phyloP scores from a whole-genome alignment of 2,888 invertebrate species.

The Apamea anceps region DNA sequence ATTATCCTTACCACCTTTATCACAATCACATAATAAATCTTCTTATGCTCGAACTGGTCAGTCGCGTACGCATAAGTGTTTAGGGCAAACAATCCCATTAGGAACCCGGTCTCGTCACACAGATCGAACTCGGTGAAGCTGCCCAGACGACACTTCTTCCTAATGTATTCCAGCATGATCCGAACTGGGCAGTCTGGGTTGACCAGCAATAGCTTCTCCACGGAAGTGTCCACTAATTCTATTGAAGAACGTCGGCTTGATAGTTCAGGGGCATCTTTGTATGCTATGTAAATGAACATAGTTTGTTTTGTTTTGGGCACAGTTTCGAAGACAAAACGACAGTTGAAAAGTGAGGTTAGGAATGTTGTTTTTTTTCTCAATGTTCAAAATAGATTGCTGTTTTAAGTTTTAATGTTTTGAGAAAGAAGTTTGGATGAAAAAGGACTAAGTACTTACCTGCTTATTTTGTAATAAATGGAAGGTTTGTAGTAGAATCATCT shows the following conservation, averaged over 20 bases:
- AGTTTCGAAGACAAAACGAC: neutral
- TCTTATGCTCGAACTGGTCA: conserved; percentile 80
- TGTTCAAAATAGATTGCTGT: accelerated
- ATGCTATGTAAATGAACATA: conserved; percentile 82
- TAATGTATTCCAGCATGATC: conserved; percentile 85
- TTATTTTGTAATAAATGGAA: neutral
- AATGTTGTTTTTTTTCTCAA: neutral
- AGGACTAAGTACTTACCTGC: neutral
- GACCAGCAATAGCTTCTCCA: conserved; percentile 81
- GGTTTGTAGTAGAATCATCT: neutral
- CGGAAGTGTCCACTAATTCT: conserved; percentile 68
- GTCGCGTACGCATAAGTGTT: conserved; percentile 80
- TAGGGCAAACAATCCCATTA: conserved; percentile 78
- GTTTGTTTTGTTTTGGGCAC: neutral
- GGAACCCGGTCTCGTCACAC: conserved; percentile 77
- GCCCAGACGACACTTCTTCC: conserved; percentile 82
- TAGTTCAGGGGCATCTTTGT: conserved; percentile 83
- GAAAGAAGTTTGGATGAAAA: no score
- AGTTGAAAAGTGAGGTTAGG: conserved; percentile 17
- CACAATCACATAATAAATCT: conserved; percentile 82
- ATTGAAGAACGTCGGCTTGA: conserved; percentile 66
- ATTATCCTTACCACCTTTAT: conserved; percentile 71
- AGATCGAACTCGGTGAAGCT: conserved; percentile 81
- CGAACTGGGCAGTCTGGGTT: conserved; percentile 84
- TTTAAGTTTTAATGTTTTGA: neutral